A percentile compares a stretch with the other conserved stretches of the same genome.
Evolutionary conservation across 2,888 invertebrate species (phyloP).

Genomic region (Bombylius discolor): DNA sequence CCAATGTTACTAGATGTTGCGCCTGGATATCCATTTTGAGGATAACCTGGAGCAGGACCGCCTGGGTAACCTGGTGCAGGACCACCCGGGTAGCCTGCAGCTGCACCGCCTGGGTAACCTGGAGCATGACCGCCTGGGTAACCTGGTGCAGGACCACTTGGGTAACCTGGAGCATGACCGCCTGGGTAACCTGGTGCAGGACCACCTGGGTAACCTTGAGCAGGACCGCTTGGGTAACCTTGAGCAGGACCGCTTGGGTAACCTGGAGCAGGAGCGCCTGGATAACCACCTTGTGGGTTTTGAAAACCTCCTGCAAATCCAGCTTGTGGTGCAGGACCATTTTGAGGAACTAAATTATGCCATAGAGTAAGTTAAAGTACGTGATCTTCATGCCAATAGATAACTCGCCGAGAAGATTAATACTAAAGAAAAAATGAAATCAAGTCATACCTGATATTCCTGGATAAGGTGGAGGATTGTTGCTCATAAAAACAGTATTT

Average conservation of each 20-base stretch:
- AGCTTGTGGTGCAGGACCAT: slow-evolving; percentile 5
- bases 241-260: slow-evolving; percentile 4
- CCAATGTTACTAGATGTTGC: slow-evolving; percentile 24
- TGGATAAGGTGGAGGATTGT: slow-evolving; percentile 89
- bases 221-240: slow-evolving; percentile 2
- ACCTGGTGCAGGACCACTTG: slow-evolving; percentile 1
- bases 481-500: slow-evolving; percentile 77
- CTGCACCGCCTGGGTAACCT: slow-evolving; percentile 12
- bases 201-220: slow-evolving; percentile 11
- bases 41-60: slow-evolving; percentile 11
- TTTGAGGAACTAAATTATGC: no score
- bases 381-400: no score
- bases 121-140: slow-evolving; percentile 5
- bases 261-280: slow-evolving; percentile 6
- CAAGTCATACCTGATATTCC: slow-evolving; percentile 44
- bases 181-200: background rate
- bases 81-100: slow-evolving; percentile 13
- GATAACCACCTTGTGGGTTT: background rate
- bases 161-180: slow-evolving; percentile 12
- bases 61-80: slow-evolving; percentile 6
- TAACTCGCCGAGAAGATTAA: background rate
- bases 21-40: slow-evolving; percentile 14
- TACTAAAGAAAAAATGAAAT: background rate
- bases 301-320: slow-evolving; percentile 15
- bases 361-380: no score